Evolutionary conservation across 2,888 invertebrate genomes (phyloP).

Genomic region (Cremastinae sp.): DNA sequence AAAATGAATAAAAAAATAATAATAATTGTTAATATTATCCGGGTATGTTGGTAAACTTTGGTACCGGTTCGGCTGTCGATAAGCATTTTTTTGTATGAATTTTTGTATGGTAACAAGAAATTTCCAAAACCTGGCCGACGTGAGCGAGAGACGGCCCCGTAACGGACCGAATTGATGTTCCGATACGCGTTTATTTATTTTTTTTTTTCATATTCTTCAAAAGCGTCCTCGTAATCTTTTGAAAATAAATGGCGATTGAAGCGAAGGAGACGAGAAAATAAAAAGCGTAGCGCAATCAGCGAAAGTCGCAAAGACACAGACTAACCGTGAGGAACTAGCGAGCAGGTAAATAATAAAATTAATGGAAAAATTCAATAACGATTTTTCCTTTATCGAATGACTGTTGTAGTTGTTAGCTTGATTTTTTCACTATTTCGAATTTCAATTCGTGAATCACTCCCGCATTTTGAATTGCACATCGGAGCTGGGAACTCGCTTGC

Average conservation of each 20-base stretch:
- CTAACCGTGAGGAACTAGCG: slow-evolving; percentile 54
- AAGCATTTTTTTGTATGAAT: neutral
- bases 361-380: slow-evolving; percentile 33
- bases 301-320: slow-evolving; percentile 68
- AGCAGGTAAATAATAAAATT: slow-evolving; percentile 31
- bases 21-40: slow-evolving; percentile 28
- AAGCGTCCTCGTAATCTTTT: slow-evolving; percentile 33
- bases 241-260: slow-evolving; percentile 64
- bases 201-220: slow-evolving; percentile 45
- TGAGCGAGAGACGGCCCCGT: slow-evolving; percentile 49
- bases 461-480: too few species aligned
- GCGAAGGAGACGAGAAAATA: slow-evolving; percentile 30
- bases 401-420: slow-evolving; percentile 7
- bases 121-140: neutral
- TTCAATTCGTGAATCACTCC: too few species aligned
- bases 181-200: slow-evolving; percentile 27
- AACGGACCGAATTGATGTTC: slow-evolving; percentile 22
- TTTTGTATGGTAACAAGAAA: neutral
- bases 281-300: slow-evolving; percentile 75
- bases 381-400: slow-evolving; percentile 38
- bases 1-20: slow-evolving; percentile 11
- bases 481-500: too few species aligned
- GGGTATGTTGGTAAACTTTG: slow-evolving; percentile 25
- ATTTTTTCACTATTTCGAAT: neutral
- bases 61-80: slow-evolving; percentile 21